Conservation (phyloP, 2,888 invertebrate species). For the Lithophane semibrunnea region DNA sequence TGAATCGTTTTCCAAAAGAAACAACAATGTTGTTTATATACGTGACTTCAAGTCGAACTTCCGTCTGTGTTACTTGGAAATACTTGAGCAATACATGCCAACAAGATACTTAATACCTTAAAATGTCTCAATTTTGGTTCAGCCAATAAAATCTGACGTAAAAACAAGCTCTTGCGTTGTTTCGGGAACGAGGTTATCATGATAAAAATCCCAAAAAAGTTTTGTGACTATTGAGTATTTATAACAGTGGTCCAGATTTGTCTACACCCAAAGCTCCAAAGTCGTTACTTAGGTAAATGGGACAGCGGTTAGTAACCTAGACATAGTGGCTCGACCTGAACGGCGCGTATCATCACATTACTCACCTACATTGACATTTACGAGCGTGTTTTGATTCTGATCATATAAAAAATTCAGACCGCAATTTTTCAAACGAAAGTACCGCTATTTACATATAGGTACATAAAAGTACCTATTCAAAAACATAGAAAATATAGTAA, state of each 20-base stretch:
- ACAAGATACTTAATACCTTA: slow-evolving; percentile 55
- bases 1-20: slow-evolving; percentile 17
- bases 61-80: slow-evolving; percentile 46
- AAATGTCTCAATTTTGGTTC: slow-evolving; percentile 57
- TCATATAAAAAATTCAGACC: slow-evolving; percentile 37
- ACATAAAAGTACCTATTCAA: slow-evolving; percentile 49
- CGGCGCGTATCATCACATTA: slow-evolving; percentile 66
- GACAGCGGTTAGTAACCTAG: slow-evolving; percentile 44
- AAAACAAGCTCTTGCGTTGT: slow-evolving; percentile 58
- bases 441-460: slow-evolving; percentile 35
- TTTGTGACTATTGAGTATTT: slow-evolving; percentile 60
- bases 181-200: slow-evolving; percentile 63
- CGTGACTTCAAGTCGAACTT: slow-evolving; percentile 49
- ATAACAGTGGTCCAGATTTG: slow-evolving; percentile 52
- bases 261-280: slow-evolving; percentile 30
- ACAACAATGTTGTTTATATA: slow-evolving; percentile 25
- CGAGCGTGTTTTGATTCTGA: slow-evolving; percentile 64
- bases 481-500: slow-evolving; percentile 57
- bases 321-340: slow-evolving; percentile 46
- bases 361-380: slow-evolving; percentile 72
- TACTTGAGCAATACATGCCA: slow-evolving; percentile 16
- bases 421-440: slow-evolving; percentile 44
- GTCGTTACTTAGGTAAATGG: slow-evolving; percentile 53
- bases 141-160: slow-evolving; percentile 62
- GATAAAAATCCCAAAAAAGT: slow-evolving; percentile 63